These are phyloP conservation scores for Aphaenogaster rudis DNA, from an alignment of 1,140 invertebrate genomes.

Conservation along the genomic window DNA sequence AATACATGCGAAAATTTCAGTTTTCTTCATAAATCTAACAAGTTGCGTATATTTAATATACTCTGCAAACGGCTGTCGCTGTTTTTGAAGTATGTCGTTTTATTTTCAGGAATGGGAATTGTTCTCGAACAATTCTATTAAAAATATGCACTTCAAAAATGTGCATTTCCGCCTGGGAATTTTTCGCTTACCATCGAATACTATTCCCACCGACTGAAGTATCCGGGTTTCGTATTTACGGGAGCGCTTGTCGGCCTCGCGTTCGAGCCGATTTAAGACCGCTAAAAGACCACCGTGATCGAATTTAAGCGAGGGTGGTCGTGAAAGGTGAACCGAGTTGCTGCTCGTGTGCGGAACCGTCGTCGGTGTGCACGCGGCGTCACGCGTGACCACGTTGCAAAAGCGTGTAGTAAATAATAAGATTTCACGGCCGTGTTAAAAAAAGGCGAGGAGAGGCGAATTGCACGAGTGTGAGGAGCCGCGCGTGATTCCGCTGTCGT, in stretches of 20 bases:
- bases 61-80: background rate
- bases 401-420: constrained; percentile 44
- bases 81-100: background rate
- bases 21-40: constrained; percentile 11
- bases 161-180: background rate
- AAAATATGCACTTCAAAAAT: background rate
- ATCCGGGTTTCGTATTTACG: constrained; percentile 27
- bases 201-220: background rate
- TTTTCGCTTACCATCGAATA: background rate
- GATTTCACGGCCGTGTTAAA: constrained; percentile 21
- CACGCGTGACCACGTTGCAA: background rate
- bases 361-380: background rate
- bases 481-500: background rate
- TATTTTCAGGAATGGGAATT: background rate
- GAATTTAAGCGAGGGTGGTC: constrained; percentile 46
- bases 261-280: background rate
- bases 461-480: background rate
- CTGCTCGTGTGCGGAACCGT: background rate
- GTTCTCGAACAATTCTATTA: background rate
- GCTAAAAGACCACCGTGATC: constrained; percentile 28
- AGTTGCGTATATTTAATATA: background rate
- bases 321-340: constrained; percentile 31
- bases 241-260: constrained; percentile 1
- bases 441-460: background rate
- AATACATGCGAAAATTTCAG: background rate